phyloP scores from a whole-genome alignment of 1,140 invertebrate genomes.

The Eurosta solidaginis region DNA sequence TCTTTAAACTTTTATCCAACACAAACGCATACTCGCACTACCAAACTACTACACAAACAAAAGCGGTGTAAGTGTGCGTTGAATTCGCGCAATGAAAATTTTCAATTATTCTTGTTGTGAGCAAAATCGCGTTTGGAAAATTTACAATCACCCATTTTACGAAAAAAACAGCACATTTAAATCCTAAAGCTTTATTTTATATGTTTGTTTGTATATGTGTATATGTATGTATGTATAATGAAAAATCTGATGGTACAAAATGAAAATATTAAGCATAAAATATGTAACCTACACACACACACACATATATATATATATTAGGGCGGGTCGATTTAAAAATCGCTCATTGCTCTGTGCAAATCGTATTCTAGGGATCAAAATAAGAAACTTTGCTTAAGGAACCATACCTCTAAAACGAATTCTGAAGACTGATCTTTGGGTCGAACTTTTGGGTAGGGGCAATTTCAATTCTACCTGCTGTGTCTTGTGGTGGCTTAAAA shows the following conservation, averaged over 20 bases:
- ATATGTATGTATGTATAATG: too few relatives aligned
- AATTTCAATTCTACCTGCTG: too few relatives aligned
- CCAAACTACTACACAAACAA: neutral
- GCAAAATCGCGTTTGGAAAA: slow-evolving; percentile 4
- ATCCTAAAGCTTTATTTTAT: neutral
- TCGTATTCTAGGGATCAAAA: too few relatives aligned
- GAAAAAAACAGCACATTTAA: neutral
- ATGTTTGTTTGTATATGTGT: too few relatives aligned
- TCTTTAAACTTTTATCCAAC: neutral
- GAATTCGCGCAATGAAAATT: neutral
- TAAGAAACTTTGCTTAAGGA: too few relatives aligned
- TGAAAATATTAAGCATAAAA: slow-evolving; percentile 57
- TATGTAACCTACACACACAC: slow-evolving; percentile 55
- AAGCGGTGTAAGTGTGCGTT: neutral
- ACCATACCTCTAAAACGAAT: too few relatives aligned
- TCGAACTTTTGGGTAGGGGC: too few relatives aligned
- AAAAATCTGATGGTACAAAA: slow-evolving; percentile 8
- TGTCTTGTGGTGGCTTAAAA: too few relatives aligned
- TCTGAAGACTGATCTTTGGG: too few relatives aligned
- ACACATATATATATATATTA: neutral
- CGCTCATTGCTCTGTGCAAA: too few relatives aligned
- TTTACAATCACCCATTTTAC: neutral
- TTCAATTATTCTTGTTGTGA: slow-evolving; percentile 13
- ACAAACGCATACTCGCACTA: neutral
- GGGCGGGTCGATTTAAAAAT: too few relatives aligned